These are phyloP conservation scores for Guaruba guarouba DNA, from an alignment of 2,113 vertebrate genomes.

Conservation along the genomic window DNA sequence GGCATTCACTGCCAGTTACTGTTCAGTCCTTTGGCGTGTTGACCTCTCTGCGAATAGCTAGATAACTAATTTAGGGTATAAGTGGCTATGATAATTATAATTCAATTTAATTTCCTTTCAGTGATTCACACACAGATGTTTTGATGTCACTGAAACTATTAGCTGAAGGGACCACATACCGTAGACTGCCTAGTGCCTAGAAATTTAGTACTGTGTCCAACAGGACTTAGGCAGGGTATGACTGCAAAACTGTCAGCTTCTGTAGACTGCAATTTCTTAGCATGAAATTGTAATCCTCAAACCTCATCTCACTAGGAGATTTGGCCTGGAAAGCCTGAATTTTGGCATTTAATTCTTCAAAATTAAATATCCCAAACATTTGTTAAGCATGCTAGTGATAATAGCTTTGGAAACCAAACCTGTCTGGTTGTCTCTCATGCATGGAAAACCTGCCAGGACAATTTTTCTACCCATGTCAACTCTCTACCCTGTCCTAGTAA, in stretches of 20 bases:
- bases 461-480: background rate
- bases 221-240: background rate
- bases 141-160: background rate
- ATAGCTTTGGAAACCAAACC: background rate
- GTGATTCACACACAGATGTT: slow-evolving; percentile 18
- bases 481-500: background rate
- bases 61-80: slow-evolving; percentile 46
- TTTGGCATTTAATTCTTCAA: background rate
- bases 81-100: slow-evolving; percentile 41
- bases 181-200: background rate
- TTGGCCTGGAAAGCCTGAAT: background rate
- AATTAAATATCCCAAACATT: background rate
- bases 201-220: background rate
- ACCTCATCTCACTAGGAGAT: background rate
- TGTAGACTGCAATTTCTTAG: background rate
- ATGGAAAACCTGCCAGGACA: background rate
- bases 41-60: background rate
- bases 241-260: background rate
- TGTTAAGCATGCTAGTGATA: background rate
- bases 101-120: slow-evolving; percentile 54
- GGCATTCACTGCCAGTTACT: slow-evolving; percentile 24
- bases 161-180: background rate
- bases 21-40: slow-evolving; percentile 33
- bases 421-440: background rate
- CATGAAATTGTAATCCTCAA: background rate